These are phyloP conservation scores for Athalia rosae DNA, from an alignment of 2,888 invertebrate genomes.

Conservation along the genomic window DNA sequence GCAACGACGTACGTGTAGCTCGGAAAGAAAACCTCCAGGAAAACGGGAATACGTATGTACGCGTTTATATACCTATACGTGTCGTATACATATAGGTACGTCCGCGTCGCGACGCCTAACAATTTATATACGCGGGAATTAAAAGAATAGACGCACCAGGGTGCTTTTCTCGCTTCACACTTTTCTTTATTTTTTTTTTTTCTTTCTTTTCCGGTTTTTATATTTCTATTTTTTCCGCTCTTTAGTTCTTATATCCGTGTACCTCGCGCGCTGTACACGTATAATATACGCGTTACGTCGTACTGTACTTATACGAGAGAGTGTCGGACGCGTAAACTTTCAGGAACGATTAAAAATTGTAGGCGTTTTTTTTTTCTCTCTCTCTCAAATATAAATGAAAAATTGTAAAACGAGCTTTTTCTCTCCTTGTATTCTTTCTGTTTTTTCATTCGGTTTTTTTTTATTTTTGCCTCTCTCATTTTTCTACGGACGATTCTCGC, in stretches of 20 bases:
- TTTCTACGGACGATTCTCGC: neutral
- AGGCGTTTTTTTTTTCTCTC: neutral
- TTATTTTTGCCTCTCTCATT: neutral
- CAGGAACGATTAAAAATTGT: conserved; percentile 25
- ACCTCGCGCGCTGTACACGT: too few relatives aligned
- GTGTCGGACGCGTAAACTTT: neutral
- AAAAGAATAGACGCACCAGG: conserved; percentile 41
- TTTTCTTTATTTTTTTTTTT: conserved; percentile 17
- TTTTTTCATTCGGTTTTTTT: neutral
- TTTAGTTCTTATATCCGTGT: neutral
- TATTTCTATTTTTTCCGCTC: conserved; percentile 23
- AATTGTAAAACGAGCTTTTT: neutral
- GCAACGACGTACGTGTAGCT: neutral
- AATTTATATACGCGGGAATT: conserved; percentile 18
- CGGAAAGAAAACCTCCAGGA: neutral
- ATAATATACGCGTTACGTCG: too few relatives aligned
- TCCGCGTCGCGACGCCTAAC: conserved; percentile 3
- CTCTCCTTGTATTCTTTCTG: neutral
- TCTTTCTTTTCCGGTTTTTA: neutral
- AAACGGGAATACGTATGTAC: neutral
- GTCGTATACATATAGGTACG: conserved; percentile 11
- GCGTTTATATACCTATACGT: neutral
- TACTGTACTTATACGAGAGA: neutral
- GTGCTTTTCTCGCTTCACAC: conserved; percentile 16
- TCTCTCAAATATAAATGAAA: neutral